Base-by-base conservation (phyloP, 2,113 vertebrate genomes). In the Oreochromis aureus region DNA sequence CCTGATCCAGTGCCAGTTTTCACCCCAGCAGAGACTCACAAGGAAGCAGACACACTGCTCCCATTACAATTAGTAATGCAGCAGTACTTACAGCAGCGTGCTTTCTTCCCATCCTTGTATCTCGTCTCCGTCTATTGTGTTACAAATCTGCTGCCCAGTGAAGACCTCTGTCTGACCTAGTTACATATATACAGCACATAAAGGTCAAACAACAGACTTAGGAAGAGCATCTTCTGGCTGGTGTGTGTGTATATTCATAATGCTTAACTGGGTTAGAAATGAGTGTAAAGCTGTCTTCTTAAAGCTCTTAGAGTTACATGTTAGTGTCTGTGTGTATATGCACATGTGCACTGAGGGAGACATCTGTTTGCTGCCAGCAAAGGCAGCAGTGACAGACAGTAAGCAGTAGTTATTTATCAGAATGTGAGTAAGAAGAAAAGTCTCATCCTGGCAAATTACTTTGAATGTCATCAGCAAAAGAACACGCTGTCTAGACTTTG, bases 131-230 rank as follows among this genome's bases (percentile, higher is more conserved):
- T 86, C 51, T 41, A 48, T 34, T 39, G n/a, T 22, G 27, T 11
- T 41, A 54, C 56, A 18, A 69, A 48, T 46, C 27, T 16, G 76
- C 69, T 82, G 51, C 39, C 81, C 32, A 39, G 58, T 5, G 5
- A 81, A 24, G 66, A 46, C n/a, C 34, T 61, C 18, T 84, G 83
- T 80, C 66, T 89, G 84, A 87, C 86, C 87, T 78, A 91, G 89
- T 82, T 94, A 39, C 79, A 90, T 79, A 63, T 46, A 83, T 27
- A 81, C 44, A 80, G 83, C 30, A 85, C 3, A 24, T 61, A 84
- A 82, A 89, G 86, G 89, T 91, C 89, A 91, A 73, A 80, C 46
- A 16, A 66, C 53, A 80, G 15, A 16, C 76, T 63, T 83, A 2
- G 32, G 55, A 48, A 41, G 66, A 84, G 82, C n/a, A 36, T 87